Evolutionary conservation across 2,113 vertebrate species (phyloP).

Genomic region (Neopipo cinnamomea): DNA sequence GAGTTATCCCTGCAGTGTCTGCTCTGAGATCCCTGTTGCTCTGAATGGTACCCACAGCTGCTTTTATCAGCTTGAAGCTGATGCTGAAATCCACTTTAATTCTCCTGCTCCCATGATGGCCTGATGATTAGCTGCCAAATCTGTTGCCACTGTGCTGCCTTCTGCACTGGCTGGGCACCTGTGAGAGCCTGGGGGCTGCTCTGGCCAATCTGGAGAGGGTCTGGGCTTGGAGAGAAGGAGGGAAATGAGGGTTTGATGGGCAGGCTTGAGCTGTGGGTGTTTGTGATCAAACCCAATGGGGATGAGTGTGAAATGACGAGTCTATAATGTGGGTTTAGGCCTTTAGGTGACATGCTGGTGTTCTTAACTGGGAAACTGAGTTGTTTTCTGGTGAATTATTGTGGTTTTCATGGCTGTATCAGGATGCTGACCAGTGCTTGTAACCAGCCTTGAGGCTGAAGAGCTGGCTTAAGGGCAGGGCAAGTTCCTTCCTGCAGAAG

Average conservation of each 20-base stretch:
- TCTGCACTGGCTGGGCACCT: neutral
- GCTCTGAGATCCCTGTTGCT: neutral
- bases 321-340: rapidly evolving
- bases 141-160: too few species aligned
- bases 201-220: neutral
- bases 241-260: neutral
- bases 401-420: neutral
- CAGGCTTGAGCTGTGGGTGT: neutral
- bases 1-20: neutral
- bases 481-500: neutral
- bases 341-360: neutral
- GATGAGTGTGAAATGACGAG: neutral
- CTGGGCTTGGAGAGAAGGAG: neutral
- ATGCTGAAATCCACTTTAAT: neutral
- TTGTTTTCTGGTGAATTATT: neutral
- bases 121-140: neutral
- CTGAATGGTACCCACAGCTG: neutral
- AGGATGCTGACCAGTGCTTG: neutral
- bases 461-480: neutral
- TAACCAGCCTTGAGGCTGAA: neutral
- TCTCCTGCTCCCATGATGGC: neutral
- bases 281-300: neutral
- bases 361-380: neutral
- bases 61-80: neutral
- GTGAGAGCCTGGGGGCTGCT: neutral